Base-by-base conservation (phyloP, 53 echinoderm and acorn worm genomes). In the Crossaster papposus region DNA sequence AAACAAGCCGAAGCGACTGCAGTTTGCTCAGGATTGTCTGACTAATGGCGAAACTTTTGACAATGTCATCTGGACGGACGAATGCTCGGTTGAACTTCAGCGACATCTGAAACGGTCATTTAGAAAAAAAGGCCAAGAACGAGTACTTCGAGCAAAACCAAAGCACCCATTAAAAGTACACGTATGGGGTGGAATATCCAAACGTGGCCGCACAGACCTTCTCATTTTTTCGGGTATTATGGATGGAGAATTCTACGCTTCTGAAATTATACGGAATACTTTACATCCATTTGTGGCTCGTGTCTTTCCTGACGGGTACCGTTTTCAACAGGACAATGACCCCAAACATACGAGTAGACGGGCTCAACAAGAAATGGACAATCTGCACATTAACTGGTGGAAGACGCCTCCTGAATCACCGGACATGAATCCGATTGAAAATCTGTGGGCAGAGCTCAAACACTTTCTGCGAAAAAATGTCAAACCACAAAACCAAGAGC, bases 351-450 rank as follows among this genome's bases (percentile, higher is more conserved):
- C 93, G 4, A 89, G 89, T 55, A 76, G 32, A 1, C 28, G 77
- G 72, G 86, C 91, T 3, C 38, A 37, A 24, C 76, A 93, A 20
- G 91, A 65, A 64, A 91, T 93, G 93, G 30, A 35, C 15, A 65
- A 32, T 9, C 24, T 30, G n/a, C 83, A 62, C 2, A 89, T 95
- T 2, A 88, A 81, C n/a, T 93, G 91, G 91, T 91, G 90, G 90
- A 89, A 85, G 73, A 95, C 92, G 2, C 93, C 93, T 17, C 64
- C 95, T 8, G 93, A 91, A 75, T 77, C 78, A 1, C 93, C 93
- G 36, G 95, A 95, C 55, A 52, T 95, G 22, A 93, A 95, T 36
- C 95, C 93, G 29, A 93, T 91, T 30, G 93, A 93, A 58, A 88
- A 87, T 17, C 65, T 95, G 0, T 95, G 92, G 91, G 90, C 90